Evolutionary conservation across 2,113 vertebrate species (phyloP), one percentile per base, ranked within the genome.

Genomic region (Ivindomyrus marchei): DNA sequence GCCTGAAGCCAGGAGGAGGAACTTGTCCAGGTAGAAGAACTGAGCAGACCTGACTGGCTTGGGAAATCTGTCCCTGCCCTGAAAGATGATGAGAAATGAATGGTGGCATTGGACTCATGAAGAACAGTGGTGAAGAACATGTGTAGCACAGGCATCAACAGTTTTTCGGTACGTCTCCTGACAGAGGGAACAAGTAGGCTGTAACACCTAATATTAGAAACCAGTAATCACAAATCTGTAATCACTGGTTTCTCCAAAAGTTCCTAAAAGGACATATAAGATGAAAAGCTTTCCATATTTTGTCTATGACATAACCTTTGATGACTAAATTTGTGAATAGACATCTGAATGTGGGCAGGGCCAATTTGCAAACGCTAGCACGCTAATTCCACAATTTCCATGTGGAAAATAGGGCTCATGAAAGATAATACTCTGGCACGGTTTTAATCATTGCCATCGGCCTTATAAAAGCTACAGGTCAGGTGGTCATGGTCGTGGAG

Each of bases 21-120:
- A 98, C 11, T 94, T 90, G 88, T 98, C 97, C 0, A 98, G 91
- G 90, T 97, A 98, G 93, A 97, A 98, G 93, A 98, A 98, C 94
- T 97, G 98, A 8, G 96, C 96, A 19, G 92, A 93, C 13, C 84
- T 90, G 36, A 96, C 90, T 5, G 95, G 91, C 92, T 94, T 96
- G 47, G 92, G 91, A 91, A 97, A 96, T n/a, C 89, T 91, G 0
- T 94, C 95, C 90, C 92, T 92, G n/a, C 93, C 95, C 97, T 98
- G 90, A 85, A 93, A 94, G n/a, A 80, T 0, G 91, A 92, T 53
- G 56, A 50, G 46, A n/a, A 90, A n/a, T 80, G 31, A 50, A 70
- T 84, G 39, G 45, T 42, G 19, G 5, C 83, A 11, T 11, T 85
- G 21, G 24, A 85, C 19, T 46, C 83, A 42, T 77, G 74, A 42